Evolutionary conservation across 92 coral and sea anemone genomes (phyloP).

Genomic region (Heteractis magnifica): DNA sequence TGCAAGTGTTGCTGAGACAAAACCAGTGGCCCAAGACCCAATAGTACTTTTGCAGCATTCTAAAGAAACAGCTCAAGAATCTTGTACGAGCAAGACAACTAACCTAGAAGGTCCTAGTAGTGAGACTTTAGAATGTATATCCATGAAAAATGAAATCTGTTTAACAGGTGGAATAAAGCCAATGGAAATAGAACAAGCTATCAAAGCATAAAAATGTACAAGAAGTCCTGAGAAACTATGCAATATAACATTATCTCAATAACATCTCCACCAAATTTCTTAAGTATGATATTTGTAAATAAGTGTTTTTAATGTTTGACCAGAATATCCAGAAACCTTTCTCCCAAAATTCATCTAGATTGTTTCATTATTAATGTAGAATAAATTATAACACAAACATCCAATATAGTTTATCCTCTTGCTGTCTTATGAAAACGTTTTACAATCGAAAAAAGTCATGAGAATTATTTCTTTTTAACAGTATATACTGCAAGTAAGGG

Average conservation of each 20-base stretch:
- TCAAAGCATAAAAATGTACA: neutral
- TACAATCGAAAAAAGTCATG: too few relatives aligned
- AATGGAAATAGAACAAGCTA: constrained; percentile 1
- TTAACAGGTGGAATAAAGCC: neutral
- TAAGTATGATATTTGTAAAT: constrained; percentile 4
- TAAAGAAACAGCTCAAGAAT: neutral
- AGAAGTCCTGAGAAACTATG: neutral
- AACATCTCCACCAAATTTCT: neutral
- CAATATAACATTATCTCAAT: neutral
- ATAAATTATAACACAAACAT: neutral
- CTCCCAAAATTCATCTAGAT: neutral
- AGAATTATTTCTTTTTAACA: too few relatives aligned
- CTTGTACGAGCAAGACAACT: neutral
- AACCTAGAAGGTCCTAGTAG: neutral
- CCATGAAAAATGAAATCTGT: neutral
- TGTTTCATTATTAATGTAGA: neutral
- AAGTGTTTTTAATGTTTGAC: neutral
- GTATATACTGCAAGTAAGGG: too few relatives aligned
- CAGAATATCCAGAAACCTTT: neutral
- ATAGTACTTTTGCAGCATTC: neutral
- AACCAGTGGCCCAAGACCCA: neutral
- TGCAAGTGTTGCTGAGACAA: neutral
- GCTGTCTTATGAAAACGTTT: too few relatives aligned
- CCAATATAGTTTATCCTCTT: too few relatives aligned
- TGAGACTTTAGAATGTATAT: neutral